These are phyloP conservation scores for Zoanthus solanderi DNA, from an alignment of 92 coral and sea anemone species.

Conservation along the genomic window DNA sequence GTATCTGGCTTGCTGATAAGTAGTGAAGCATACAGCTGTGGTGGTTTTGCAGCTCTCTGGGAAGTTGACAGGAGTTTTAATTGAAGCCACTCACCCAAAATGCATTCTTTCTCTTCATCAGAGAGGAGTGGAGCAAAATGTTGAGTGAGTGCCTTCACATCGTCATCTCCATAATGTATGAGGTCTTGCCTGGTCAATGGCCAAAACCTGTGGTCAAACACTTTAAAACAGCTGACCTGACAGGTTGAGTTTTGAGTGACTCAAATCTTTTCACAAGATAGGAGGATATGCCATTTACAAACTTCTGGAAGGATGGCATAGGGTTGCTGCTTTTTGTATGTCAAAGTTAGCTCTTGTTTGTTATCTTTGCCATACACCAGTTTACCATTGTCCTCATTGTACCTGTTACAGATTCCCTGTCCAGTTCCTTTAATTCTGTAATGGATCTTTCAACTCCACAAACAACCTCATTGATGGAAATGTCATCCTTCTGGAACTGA, in stretches of 20 bases:
- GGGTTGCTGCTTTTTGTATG: constrained; percentile 15
- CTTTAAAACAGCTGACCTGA: constrained; percentile 19
- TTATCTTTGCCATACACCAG: constrained; percentile 30
- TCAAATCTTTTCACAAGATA: constrained; percentile 29
- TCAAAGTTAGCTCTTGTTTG: constrained; percentile 18
- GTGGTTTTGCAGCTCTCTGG: constrained; percentile 38
- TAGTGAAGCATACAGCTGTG: neutral
- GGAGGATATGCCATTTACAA: neutral
- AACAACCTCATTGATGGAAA: constrained; percentile 39
- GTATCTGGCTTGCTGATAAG: constrained; percentile 26
- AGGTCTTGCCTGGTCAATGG: constrained; percentile 16
- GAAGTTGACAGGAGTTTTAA: constrained; percentile 28
- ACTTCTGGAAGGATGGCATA: constrained; percentile 14
- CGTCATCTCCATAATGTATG: constrained; percentile 18
- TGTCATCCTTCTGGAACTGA: constrained; percentile 44
- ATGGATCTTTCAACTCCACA: constrained; percentile 39
- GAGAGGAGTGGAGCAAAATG: neutral
- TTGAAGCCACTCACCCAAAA: constrained; percentile 31
- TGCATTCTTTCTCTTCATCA: constrained; percentile 1
- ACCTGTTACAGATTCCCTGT: constrained; percentile 18
- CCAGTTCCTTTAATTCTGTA: constrained; percentile 15
- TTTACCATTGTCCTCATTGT: constrained; percentile 9
- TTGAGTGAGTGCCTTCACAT: neutral
- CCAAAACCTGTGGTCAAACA: constrained; percentile 41
- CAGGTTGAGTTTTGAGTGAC: neutral